Evolutionary conservation across 2,888 invertebrate genomes (phyloP).

Genomic region (Pseudococcus viburni): DNA sequence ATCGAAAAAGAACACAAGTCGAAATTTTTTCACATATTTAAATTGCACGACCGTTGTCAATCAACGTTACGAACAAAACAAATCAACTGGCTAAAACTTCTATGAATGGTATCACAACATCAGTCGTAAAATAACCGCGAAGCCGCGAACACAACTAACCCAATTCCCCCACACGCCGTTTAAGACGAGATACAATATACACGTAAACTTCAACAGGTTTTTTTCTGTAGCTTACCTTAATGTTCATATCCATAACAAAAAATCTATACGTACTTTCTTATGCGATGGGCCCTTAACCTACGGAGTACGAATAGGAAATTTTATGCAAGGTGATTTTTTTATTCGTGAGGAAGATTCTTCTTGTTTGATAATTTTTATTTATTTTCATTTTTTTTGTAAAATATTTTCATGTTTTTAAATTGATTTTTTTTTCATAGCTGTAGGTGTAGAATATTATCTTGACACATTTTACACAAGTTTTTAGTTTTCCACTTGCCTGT

Average conservation of each 20-base stretch:
- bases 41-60: conserved; percentile 47
- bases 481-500: no score
- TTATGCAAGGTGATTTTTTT: not conserved
- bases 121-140: conserved; percentile 62
- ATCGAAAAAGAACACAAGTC: not conserved
- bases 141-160: conserved; percentile 65
- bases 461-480: no score
- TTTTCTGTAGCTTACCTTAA: conserved; percentile 47
- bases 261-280: conserved; percentile 51
- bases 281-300: conserved; percentile 52
- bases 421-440: not conserved
- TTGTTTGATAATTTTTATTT: not conserved
- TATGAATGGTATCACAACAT: conserved; percentile 62
- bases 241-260: conserved; percentile 54
- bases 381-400: not conserved
- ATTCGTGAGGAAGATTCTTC: not conserved
- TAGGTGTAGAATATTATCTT: not conserved
- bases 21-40: conserved; percentile 9
- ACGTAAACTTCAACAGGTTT: conserved; percentile 58
- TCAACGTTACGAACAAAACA: conserved; percentile 59
- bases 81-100: conserved; percentile 63
- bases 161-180: conserved; percentile 61
- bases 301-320: not conserved
- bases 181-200: conserved; percentile 58
- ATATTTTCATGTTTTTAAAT: not conserved